These are phyloP conservation scores for Sebastes trivittatus DNA, from an alignment of 2,797 vertebrate species.

Conservation along the genomic window DNA sequence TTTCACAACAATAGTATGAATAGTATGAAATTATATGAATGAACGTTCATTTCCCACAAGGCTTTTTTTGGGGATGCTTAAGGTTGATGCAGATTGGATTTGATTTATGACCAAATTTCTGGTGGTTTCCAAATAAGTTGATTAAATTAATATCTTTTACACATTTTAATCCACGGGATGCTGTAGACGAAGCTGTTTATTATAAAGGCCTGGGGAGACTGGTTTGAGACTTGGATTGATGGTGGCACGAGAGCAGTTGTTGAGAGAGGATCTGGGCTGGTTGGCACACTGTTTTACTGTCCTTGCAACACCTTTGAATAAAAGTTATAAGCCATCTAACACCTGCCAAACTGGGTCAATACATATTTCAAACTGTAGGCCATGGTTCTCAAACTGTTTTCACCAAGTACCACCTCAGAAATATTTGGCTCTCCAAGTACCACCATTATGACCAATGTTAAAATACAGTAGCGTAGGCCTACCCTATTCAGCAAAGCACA, in stretches of 20 bases:
- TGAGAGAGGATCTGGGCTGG: not conserved
- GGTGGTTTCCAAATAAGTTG: not conserved
- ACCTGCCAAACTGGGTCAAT: not conserved
- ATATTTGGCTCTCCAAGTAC: too few relatives aligned
- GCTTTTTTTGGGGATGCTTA: not conserved
- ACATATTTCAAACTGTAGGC: not conserved
- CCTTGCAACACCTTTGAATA: not conserved
- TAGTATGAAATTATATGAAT: not conserved
- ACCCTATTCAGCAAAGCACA: too few relatives aligned
- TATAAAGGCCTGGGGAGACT: not conserved
- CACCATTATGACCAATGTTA: too few relatives aligned
- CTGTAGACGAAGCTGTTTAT: not conserved
- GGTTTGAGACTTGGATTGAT: not conserved
- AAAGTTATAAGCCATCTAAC: not conserved
- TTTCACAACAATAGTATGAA: not conserved
- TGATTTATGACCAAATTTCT: not conserved
- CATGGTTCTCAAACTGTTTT: too few relatives aligned
- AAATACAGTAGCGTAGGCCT: too few relatives aligned
- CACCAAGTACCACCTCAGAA: too few relatives aligned
- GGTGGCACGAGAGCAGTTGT: not conserved
- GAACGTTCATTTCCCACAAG: not conserved
- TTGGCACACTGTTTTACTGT: not conserved
- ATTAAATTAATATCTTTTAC: not conserved
- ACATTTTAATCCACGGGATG: not conserved
- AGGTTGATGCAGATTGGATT: not conserved